Conservation (phyloP, 2,797 vertebrate species). For the Geotria australis region DNA sequence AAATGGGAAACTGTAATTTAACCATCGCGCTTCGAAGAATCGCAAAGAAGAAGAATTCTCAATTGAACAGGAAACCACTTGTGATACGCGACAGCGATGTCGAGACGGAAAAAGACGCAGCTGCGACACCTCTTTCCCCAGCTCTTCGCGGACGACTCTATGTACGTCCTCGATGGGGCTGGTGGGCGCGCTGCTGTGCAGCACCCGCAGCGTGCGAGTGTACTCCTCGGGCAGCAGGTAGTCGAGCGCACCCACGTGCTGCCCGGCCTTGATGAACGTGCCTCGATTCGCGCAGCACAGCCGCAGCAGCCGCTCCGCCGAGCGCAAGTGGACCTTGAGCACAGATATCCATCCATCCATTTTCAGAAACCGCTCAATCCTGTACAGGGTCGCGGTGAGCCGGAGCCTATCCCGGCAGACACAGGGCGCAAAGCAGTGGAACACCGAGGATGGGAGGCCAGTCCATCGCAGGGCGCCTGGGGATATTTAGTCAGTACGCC, state of each 20-base stretch:
- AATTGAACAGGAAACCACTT: background rate
- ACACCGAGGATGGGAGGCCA: no score
- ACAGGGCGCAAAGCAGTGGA: no score
- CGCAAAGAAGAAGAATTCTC: background rate
- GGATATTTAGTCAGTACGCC: no score
- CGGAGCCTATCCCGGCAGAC: no score
- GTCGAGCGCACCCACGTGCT: conserved; percentile 71
- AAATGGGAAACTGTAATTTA: no score
- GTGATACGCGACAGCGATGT: no score
- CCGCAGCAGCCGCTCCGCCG: conserved; percentile 46
- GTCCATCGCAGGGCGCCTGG: no score
- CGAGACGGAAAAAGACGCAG: no score
- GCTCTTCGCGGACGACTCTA: conserved; percentile 62
- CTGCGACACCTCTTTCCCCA: conserved; percentile 43
- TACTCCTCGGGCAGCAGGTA: conserved; percentile 79
- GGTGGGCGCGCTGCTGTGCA: conserved; percentile 61
- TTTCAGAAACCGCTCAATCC: no score
- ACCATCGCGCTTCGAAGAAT: no score
- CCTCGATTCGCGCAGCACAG: conserved; percentile 75
- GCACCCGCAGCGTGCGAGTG: conserved; percentile 57
- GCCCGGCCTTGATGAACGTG: conserved; percentile 91
- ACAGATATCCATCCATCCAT: no score
- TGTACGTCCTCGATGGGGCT: conserved; percentile 50
- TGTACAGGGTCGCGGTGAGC: no score
- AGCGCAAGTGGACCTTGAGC: conserved; percentile 47